phyloP scores from a whole-genome alignment of 2,888 invertebrate genomes.

The Heliconius cydno region DNA sequence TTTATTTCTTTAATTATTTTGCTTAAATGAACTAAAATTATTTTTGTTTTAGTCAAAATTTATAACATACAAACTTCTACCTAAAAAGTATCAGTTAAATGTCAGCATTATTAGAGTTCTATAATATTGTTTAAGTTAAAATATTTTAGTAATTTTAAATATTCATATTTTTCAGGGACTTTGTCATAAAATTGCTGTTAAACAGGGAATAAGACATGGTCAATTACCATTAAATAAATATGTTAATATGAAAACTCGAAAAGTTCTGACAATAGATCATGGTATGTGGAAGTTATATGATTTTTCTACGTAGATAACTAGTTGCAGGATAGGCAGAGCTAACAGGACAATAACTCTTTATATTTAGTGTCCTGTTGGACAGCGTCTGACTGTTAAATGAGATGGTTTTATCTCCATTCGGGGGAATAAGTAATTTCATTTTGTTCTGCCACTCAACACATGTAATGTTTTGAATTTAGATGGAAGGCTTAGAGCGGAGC shows the following conservation, averaged over 20 bases:
- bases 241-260: constrained; percentile 95
- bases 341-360: background rate
- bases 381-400: too few relatives aligned
- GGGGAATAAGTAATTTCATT: background rate
- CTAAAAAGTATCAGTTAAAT: too few relatives aligned
- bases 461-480: background rate
- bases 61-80: too few relatives aligned
- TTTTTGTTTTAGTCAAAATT: background rate
- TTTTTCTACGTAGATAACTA: background rate
- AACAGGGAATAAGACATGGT: constrained; percentile 90
- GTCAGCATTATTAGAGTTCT: too few relatives aligned
- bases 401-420: background rate
- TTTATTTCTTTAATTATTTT: constrained; percentile 14
- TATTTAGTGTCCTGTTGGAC: too few relatives aligned
- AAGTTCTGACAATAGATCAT: constrained; percentile 98
- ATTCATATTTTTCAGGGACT: constrained; percentile 85
- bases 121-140: too few relatives aligned
- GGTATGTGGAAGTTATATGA: constrained; percentile 79
- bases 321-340: background rate
- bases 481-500: too few relatives aligned
- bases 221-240: constrained; percentile 94
- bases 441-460: background rate
- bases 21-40: background rate
- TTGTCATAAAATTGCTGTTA: constrained; percentile 91
- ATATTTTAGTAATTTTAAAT: constrained; percentile 4